Evolutionary conservation across 1,140 invertebrate species (phyloP).

Genomic region (Neotoxoptera formosana): DNA sequence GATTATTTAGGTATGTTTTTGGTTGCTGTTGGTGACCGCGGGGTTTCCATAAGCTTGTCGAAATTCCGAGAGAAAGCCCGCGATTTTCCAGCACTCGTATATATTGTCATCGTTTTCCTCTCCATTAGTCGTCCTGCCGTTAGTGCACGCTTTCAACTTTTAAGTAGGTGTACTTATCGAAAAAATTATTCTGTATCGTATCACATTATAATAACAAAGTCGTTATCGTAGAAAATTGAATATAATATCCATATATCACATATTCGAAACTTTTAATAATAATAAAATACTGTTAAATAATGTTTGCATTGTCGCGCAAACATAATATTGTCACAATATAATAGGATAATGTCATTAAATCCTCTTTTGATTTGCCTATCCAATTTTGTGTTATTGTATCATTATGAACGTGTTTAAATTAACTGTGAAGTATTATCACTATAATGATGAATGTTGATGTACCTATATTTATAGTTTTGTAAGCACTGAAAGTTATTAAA

Average conservation of each 20-base stretch:
- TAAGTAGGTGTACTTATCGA: neutral
- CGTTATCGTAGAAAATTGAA: neutral
- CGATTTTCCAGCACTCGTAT: neutral
- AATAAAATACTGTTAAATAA: neutral
- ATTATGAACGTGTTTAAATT: neutral
- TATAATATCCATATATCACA: neutral
- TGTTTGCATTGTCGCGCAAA: neutral
- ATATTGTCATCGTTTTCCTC: neutral
- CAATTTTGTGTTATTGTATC: neutral
- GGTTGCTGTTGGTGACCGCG: neutral
- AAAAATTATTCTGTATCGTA: neutral
- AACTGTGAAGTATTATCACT: neutral
- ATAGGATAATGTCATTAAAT: constrained; percentile 14
- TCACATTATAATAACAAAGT: neutral
- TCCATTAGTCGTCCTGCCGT: neutral
- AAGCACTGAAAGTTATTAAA: neutral
- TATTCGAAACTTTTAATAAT: neutral
- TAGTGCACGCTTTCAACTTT: neutral
- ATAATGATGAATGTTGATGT: neutral
- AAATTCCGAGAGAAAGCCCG: neutral
- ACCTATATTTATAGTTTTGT: neutral
- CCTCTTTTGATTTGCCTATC: neutral
- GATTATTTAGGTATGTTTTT: neutral
- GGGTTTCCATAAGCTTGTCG: neutral
- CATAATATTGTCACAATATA: constrained; percentile 2